Conservation (phyloP, 2,888 invertebrate species). For the Bombyx huttoni region DNA sequence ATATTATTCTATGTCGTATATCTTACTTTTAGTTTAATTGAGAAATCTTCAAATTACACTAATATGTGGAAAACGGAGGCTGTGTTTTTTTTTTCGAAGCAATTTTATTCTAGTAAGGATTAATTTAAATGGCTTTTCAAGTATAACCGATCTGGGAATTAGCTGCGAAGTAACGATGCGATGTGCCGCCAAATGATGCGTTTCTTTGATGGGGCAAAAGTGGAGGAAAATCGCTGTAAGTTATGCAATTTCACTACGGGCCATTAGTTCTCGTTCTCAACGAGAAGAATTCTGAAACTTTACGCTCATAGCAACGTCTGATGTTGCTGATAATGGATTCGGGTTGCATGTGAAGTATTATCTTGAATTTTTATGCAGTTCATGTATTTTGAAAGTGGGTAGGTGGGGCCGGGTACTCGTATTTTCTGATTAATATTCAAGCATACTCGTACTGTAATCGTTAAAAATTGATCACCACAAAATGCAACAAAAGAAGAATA, state of each 20-base stretch:
- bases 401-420: neutral
- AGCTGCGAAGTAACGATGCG: conserved; percentile 32
- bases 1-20: no score
- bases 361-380: neutral
- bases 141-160: neutral
- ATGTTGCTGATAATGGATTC: conserved; percentile 20
- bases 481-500: no score
- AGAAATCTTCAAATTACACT: no score
- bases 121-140: neutral
- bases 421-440: no score
- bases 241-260: conserved; percentile 58
- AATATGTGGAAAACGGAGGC: neutral
- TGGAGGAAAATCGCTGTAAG: conserved; percentile 57
- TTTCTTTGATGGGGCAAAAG: conserved; percentile 35
- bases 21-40: no score
- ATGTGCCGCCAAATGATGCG: conserved; percentile 46
- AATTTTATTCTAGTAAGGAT: neutral
- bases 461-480: no score
- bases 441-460: no score
- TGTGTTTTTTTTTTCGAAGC: neutral
- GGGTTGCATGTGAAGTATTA: neutral
- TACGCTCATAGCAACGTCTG: conserved; percentile 42
- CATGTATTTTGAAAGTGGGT: neutral
- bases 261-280: conserved; percentile 47
- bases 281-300: conserved; percentile 40